Evolutionary conservation across 2,888 invertebrate species (phyloP), one percentile per base, ranked within the genome.

Genomic region (Drosophila prostipennis): DNA sequence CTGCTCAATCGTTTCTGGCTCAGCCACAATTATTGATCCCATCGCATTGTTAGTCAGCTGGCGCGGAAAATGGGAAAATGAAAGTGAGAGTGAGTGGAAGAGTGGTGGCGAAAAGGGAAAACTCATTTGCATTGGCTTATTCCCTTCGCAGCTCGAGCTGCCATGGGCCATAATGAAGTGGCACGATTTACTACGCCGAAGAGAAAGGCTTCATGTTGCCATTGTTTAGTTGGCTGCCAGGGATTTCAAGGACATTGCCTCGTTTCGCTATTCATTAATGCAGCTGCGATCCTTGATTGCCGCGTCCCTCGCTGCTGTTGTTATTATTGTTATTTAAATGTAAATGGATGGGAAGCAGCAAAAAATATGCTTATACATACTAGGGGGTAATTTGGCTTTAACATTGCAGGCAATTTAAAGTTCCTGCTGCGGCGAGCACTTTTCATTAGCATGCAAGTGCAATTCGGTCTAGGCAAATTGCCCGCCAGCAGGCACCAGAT

Each of bases 391-490:
- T 58, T 71, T 56, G 64, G 51, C 72, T 54, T 72, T 42, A 52
- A 72, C 46, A 48, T 42, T n/a, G 34, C 7, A 43, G 53, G 60
- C 53, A 45, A 54, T 71, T 71, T 71, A 70, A 70, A 71, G 53
- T 71, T 71, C 8, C n/a, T 40, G 19, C 13, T 59, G 54, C 39
- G 45, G 36, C 2, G 19, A 73, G 58, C 52, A 68, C 48, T 72
- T 80, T 80, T 70, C 56, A 68, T 83, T 72, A 73, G 61, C 59
- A 54, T 68, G 54, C 77, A 65, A 67, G 43, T 63, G 74, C 57
- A 55, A 70, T 70, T 74, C 58, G 53, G 77, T 74, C 51, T 51
- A 34, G 56, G 56, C 59, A 74, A 76, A 69, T 78, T 69, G 70
- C 34, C 56, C 19, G 16, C 39, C 39, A 54, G 60, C 61, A 76